Evolutionary conservation across 1,140 invertebrate genomes (phyloP).

Genomic region (Papilio dardanus): DNA sequence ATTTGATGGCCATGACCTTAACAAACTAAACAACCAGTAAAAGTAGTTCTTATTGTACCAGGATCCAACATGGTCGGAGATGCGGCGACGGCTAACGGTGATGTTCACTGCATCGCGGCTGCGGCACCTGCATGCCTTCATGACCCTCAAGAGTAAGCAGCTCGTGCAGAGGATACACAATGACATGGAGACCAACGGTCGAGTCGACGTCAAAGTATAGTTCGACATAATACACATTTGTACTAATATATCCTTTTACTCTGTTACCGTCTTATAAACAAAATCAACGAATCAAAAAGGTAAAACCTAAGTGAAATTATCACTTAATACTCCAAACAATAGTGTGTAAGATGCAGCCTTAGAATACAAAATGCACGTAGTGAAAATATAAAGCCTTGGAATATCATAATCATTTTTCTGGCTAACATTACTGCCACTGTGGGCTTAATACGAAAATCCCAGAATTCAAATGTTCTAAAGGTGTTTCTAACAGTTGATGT

Average conservation of each 20-base stretch:
- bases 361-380: too few relatives aligned
- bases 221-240: too few relatives aligned
- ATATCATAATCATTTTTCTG: too few relatives aligned
- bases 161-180: conserved; percentile 45
- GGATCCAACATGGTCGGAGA: conserved; percentile 50
- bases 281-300: too few relatives aligned
- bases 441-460: too few relatives aligned
- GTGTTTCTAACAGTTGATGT: conserved; percentile 58
- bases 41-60: conserved; percentile 3
- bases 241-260: too few relatives aligned
- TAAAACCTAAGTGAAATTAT: too few relatives aligned
- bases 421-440: too few relatives aligned
- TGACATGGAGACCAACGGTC: conserved; percentile 38
- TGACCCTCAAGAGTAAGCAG: conserved; percentile 42
- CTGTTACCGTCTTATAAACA: background rate
- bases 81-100: conserved; percentile 45
- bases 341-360: too few relatives aligned
- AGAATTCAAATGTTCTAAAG: background rate
- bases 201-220: conserved; percentile 44
- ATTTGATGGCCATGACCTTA: too few relatives aligned
- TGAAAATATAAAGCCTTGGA: too few relatives aligned
- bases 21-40: background rate
- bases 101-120: conserved; percentile 52
- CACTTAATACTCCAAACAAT: too few relatives aligned
- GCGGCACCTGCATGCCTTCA: conserved; percentile 40